These are phyloP conservation scores for Akabosia matsudoensis DNA, from an alignment of 1,140 invertebrate genomes.

Conservation along the genomic window DNA sequence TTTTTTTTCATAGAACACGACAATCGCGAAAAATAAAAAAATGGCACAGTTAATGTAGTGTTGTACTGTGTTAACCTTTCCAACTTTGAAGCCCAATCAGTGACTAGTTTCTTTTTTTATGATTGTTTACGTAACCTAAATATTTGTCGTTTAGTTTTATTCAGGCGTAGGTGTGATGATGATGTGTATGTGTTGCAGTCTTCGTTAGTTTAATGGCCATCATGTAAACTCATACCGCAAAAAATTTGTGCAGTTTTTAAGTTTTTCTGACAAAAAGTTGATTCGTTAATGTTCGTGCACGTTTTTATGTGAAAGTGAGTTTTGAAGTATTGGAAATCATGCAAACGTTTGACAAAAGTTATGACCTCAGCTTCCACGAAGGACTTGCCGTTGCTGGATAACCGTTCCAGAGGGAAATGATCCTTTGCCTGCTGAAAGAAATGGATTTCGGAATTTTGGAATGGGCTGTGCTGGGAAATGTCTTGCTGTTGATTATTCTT, in stretches of 20 bases:
- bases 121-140: constrained; percentile 4
- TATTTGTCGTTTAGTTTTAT: background rate
- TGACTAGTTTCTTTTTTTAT: background rate
- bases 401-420: constrained; percentile 5
- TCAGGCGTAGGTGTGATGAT: background rate
- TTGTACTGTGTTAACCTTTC: no score
- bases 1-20: background rate
- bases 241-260: background rate
- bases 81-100: background rate
- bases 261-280: background rate
- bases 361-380: no score
- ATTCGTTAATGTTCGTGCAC: no score
- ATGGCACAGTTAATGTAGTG: no score
- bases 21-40: constrained; percentile 3
- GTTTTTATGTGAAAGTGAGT: background rate
- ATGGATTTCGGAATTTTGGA: constrained; percentile 33
- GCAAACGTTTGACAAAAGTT: no score
- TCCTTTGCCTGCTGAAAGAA: constrained; percentile 4
- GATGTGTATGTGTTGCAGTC: no score
- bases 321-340: background rate
- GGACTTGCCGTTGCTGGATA: no score
- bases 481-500: constrained; percentile 27
- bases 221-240: no score
- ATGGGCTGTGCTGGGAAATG: constrained; percentile 32
- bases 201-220: no score